A percentile compares a stretch with the other conserved stretches of the same genome.
Evolutionary conservation across 2,113 vertebrate species (phyloP).

Genomic region (Nerophis lumbriciformis): DNA sequence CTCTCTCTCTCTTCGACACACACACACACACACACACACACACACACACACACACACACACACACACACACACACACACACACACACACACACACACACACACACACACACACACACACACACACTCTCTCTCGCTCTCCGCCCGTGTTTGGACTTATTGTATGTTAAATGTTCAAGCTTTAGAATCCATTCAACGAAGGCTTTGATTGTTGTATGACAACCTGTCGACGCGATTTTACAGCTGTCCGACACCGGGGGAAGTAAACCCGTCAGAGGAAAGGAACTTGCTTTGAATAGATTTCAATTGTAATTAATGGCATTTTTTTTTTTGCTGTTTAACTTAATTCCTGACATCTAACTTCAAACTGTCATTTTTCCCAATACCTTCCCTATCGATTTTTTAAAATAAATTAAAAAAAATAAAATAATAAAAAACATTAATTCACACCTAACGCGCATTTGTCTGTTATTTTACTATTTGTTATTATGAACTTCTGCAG

Average conservation of each 20-base stretch:
- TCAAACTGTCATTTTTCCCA: not conserved
- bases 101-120: not conserved
- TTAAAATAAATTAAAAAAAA: not conserved
- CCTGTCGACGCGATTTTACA: slow-evolving; percentile 88
- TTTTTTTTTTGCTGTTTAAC: slow-evolving; percentile 26
- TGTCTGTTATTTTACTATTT: slow-evolving; percentile 6
- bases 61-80: too few relatives aligned
- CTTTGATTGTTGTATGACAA: slow-evolving; percentile 88
- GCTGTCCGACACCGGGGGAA: slow-evolving; percentile 85
- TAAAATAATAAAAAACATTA: not conserved
- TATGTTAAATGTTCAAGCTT: slow-evolving; percentile 86
- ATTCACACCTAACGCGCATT: not conserved
- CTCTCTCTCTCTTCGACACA: not conserved
- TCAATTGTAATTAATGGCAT: slow-evolving; percentile 57
- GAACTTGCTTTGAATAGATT: slow-evolving; percentile 75
- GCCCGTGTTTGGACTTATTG: slow-evolving; percentile 76
- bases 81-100: too few relatives aligned
- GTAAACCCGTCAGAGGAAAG: slow-evolving; percentile 75
- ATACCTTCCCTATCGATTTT: not conserved
- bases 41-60: too few relatives aligned
- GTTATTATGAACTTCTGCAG: slow-evolving; percentile 28
- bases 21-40: too few relatives aligned
- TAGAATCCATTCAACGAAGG: slow-evolving; percentile 81
- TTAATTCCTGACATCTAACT: slow-evolving; percentile 19
- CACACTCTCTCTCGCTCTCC: slow-evolving; percentile 26